phyloP scores from a whole-genome alignment of 1,140 invertebrate species.

The Ericerus pela region DNA sequence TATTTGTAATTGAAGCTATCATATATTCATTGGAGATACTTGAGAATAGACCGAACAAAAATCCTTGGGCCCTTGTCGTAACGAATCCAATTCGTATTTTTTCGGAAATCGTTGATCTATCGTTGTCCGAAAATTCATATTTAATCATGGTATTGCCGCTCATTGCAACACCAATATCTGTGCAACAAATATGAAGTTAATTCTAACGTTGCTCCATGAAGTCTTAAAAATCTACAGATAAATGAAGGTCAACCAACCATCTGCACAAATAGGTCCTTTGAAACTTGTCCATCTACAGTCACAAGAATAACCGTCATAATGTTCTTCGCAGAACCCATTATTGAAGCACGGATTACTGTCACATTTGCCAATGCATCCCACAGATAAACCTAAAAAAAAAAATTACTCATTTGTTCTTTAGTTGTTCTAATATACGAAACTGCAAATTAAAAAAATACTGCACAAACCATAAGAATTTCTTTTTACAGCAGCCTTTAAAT shows the following conservation, averaged over 20 bases:
- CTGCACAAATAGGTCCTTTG: slow-evolving; percentile 93
- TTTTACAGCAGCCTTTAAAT: slow-evolving; percentile 55
- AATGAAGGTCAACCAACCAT: slow-evolving; percentile 47
- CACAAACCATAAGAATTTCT: slow-evolving; percentile 33
- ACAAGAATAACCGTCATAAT: slow-evolving; percentile 82
- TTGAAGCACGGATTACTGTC: slow-evolving; percentile 82
- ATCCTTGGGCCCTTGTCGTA: slow-evolving; percentile 88
- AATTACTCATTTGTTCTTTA: background rate
- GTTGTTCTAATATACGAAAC: background rate
- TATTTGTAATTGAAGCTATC: slow-evolving; percentile 88
- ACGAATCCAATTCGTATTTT: slow-evolving; percentile 90
- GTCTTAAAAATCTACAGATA: too few relatives aligned
- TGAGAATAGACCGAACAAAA: slow-evolving; percentile 76
- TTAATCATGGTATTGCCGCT: slow-evolving; percentile 73
- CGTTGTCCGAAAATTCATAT: slow-evolving; percentile 82
- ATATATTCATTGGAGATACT: slow-evolving; percentile 83
- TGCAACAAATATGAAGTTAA: slow-evolving; percentile 24
- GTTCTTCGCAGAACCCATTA: slow-evolving; percentile 84
- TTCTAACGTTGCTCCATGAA: too few relatives aligned
- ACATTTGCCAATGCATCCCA: slow-evolving; percentile 82
- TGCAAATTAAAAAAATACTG: too few relatives aligned
- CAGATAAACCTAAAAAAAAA: slow-evolving; percentile 39
- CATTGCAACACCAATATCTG: slow-evolving; percentile 91
- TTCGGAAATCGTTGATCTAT: slow-evolving; percentile 73
- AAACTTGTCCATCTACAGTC: slow-evolving; percentile 96